phyloP scores from a whole-genome alignment of 2,888 invertebrate genomes.

The Cheilosia vernalis region DNA sequence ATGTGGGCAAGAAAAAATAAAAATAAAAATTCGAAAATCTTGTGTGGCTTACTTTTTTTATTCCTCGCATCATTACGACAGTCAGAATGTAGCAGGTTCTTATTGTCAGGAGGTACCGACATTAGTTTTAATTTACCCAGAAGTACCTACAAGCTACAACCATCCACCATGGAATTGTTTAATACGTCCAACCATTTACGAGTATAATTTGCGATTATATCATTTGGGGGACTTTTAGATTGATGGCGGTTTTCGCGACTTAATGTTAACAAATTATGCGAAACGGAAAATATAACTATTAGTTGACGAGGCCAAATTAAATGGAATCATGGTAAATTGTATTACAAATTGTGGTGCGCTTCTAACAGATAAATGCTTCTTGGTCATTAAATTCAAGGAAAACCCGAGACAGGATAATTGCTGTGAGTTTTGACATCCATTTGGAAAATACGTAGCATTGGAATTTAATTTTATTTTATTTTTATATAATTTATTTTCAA shows the following conservation, averaged over 20 bases:
- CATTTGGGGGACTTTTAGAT: background rate
- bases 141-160: background rate
- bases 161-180: background rate
- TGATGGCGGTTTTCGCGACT: slow-evolving; percentile 4
- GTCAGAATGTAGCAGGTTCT: no score
- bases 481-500: no score
- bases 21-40: slow-evolving; percentile 6
- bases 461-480: no score
- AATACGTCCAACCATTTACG: background rate
- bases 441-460: no score
- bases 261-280: background rate
- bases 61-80: background rate
- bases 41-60: slow-evolving; percentile 25
- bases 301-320: slow-evolving; percentile 2
- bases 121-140: slow-evolving; percentile 7
- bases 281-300: slow-evolving; percentile 10
- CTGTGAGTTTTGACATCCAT: no score
- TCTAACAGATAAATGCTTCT: no score
- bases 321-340: no score
- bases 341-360: no score
- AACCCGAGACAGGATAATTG: no score
- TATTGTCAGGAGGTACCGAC: no score
- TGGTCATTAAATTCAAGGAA: no score
- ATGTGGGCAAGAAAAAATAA: slow-evolving; percentile 2
- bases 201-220: slow-evolving; percentile 12